phyloP scores from a whole-genome alignment of 2,888 invertebrate species.

The Seladonia tumulorum region DNA sequence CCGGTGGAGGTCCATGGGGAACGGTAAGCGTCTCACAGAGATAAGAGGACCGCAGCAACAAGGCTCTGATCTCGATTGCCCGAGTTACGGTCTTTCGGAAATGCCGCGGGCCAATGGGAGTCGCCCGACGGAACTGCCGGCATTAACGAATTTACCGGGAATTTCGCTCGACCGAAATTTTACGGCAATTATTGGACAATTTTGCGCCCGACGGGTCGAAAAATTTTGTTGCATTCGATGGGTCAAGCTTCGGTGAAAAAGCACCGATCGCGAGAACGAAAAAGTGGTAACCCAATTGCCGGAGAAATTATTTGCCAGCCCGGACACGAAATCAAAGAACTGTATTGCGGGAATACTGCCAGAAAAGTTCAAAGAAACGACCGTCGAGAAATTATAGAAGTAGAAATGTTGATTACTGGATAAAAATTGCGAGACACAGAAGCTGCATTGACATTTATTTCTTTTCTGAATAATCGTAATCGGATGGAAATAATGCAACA shows the following conservation, averaged over 20 bases:
- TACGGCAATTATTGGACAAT: neutral
- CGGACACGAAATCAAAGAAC: neutral
- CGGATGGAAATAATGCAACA: no score
- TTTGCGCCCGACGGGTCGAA: neutral
- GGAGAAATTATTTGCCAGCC: neutral
- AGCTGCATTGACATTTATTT: no score
- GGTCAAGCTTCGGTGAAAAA: neutral
- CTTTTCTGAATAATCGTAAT: no score
- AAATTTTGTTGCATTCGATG: neutral
- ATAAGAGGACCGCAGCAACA: conserved; percentile 20
- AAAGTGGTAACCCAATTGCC: neutral
- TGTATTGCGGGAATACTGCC: neutral
- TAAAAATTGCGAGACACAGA: no score
- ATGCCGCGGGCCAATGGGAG: conserved; percentile 3
- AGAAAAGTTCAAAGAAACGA: neutral
- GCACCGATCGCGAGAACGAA: neutral
- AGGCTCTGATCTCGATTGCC: conserved; percentile 30
- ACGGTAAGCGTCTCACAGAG: conserved; percentile 3
- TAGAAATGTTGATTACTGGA: no score
- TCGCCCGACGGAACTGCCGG: neutral
- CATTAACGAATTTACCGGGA: conserved; percentile 9
- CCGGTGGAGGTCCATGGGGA: neutral
- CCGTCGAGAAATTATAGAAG: no score
- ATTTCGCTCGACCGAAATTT: neutral
- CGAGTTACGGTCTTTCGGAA: conserved; percentile 22